Conservation (phyloP, 2,888 invertebrate genomes). For the Latheticus oryzae region DNA sequence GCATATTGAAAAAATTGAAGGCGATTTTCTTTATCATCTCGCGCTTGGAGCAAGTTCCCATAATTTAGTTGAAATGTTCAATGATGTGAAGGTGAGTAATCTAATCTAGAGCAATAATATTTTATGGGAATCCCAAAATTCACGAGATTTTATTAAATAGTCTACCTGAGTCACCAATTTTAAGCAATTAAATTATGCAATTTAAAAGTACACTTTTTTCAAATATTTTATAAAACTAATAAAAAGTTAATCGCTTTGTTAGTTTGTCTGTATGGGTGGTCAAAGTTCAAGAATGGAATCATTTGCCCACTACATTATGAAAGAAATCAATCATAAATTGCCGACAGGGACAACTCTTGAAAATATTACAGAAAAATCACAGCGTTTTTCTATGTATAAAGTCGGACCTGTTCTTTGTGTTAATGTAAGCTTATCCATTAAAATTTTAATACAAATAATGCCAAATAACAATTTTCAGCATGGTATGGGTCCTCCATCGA, state of each 20-base stretch:
- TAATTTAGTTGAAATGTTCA: slow-evolving; percentile 9
- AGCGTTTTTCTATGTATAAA: slow-evolving; percentile 96
- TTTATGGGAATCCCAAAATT: background rate
- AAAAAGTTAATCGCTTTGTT: slow-evolving; percentile 56
- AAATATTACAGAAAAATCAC: slow-evolving; percentile 91
- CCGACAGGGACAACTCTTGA: slow-evolving; percentile 88
- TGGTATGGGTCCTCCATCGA: slow-evolving; percentile 97
- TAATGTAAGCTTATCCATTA: slow-evolving; percentile 74
- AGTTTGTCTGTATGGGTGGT: slow-evolving; percentile 98
- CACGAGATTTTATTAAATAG: no score
- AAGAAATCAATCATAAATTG: slow-evolving; percentile 88
- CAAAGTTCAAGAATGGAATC: slow-evolving; percentile 94
- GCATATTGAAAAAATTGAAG: background rate
- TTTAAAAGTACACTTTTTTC: no score
- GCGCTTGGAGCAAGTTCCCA: slow-evolving; percentile 1
- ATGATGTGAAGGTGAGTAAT: slow-evolving; percentile 12
- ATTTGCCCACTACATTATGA: slow-evolving; percentile 91
- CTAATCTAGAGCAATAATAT: background rate
- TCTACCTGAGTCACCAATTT: no score
- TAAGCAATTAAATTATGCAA: no score
- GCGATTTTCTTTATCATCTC: slow-evolving; percentile 16
- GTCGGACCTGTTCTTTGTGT: slow-evolving; percentile 88
- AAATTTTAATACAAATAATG: slow-evolving; percentile 7
- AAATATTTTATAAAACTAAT: no score
- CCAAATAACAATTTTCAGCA: slow-evolving; percentile 75